phyloP scores from a whole-genome alignment of 2,113 vertebrate genomes.

The Bubo scandiacus region DNA sequence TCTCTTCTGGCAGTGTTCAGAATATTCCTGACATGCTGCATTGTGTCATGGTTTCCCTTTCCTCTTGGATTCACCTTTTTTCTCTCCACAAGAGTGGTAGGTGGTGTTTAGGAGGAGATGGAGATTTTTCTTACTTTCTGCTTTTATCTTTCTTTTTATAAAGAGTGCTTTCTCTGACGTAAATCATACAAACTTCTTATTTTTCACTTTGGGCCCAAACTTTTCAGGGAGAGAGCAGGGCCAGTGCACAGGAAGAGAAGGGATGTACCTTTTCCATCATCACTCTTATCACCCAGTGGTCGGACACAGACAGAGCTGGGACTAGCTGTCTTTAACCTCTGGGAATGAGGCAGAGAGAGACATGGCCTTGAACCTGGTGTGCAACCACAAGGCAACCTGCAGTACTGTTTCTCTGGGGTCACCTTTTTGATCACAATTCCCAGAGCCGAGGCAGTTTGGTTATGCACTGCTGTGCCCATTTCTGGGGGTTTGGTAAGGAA shows the following conservation, averaged over 20 bases:
- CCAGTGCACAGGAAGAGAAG: not conserved
- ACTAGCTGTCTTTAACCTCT: not conserved
- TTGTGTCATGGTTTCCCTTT: not conserved
- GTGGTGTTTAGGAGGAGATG: not conserved
- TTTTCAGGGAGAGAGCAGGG: not conserved
- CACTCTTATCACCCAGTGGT: not conserved
- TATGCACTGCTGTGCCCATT: not conserved
- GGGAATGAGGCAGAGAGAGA: not conserved
- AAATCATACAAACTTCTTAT: not conserved
- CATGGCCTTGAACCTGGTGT: not conserved
- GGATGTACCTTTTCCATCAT: not conserved
- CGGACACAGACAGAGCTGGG: not conserved
- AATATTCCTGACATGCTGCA: not conserved
- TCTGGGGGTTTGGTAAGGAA: not conserved
- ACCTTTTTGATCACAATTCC: not conserved
- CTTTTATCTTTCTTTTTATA: not conserved
- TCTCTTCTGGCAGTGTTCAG: not conserved
- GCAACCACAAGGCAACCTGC: not conserved
- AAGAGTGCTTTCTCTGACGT: not conserved
- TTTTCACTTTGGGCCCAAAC: not conserved
- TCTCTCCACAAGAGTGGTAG: not conserved
- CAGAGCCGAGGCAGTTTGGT: not conserved
- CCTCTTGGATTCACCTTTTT: not conserved
- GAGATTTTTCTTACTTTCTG: not conserved
- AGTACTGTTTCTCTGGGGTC: not conserved